phyloP scores from a whole-genome alignment of 2,888 invertebrate species.

The Camponotus fellah region DNA sequence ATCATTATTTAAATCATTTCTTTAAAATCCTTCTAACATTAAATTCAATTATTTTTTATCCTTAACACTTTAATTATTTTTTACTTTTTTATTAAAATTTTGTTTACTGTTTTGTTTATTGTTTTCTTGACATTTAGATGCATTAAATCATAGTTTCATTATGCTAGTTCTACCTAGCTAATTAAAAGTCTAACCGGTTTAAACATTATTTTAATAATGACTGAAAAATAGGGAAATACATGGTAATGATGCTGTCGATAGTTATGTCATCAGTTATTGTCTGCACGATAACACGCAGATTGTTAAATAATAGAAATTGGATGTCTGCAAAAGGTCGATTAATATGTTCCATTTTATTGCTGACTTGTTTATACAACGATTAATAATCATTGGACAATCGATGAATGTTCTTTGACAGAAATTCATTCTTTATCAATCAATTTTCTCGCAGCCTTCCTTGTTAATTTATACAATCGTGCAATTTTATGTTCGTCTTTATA shows the following conservation, averaged over 20 bases:
- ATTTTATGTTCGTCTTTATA: not conserved
- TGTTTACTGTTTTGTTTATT: not conserved
- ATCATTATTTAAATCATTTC: not conserved
- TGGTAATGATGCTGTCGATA: slow-evolving; percentile 46
- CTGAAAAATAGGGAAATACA: slow-evolving; percentile 43
- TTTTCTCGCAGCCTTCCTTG: not conserved
- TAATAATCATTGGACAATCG: not conserved
- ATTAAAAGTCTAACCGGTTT: slow-evolving; percentile 1
- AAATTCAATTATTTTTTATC: not conserved
- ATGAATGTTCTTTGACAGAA: not conserved
- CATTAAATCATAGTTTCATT: not conserved
- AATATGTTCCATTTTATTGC: slow-evolving; percentile 51
- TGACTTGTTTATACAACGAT: slow-evolving; percentile 54
- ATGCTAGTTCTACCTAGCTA: slow-evolving; percentile 60
- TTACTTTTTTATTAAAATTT: not conserved
- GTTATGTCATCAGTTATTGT: slow-evolving; percentile 53
- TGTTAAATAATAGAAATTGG: slow-evolving; percentile 47
- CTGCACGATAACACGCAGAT: slow-evolving; percentile 32
- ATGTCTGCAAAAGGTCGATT: not conserved
- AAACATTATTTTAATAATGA: slow-evolving; percentile 57
- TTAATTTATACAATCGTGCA: not conserved
- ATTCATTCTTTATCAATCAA: not conserved
- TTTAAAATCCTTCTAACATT: not conserved
- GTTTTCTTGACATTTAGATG: not conserved
- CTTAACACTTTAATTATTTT: not conserved